Percentiles rank a stretch among this genome's conserved stretches.
Evolutionary conservation across 2,888 invertebrate species (phyloP).

Genomic region (Catocala sponsa): DNA sequence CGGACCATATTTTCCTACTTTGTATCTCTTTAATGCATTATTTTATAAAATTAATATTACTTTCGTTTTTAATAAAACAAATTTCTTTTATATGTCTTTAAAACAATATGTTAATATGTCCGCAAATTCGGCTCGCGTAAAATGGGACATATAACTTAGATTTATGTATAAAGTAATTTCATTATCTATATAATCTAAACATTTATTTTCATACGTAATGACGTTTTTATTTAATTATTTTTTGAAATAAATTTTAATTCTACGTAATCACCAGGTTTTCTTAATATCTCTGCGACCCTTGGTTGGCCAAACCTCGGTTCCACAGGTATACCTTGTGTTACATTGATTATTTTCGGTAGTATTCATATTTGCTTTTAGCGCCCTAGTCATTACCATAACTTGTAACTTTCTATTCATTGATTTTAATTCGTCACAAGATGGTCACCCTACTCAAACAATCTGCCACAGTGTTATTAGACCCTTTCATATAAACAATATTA

Average conservation of each 20-base stretch:
- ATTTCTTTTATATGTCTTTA: background rate
- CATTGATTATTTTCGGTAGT: background rate
- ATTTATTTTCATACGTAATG: constrained; percentile 2
- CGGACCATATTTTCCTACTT: too few relatives aligned
- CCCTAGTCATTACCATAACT: constrained; percentile 12
- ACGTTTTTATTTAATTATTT: too few relatives aligned
- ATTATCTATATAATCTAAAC: constrained; percentile 3
- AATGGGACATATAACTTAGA: background rate
- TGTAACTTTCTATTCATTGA: constrained; percentile 11
- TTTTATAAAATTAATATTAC: too few relatives aligned
- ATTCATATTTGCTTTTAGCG: background rate
- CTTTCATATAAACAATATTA: constrained; percentile 20
- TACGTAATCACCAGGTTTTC: background rate
- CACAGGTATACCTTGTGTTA: background rate
- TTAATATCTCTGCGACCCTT: constrained; percentile 13
- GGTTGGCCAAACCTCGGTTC: constrained; percentile 17
- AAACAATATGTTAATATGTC: background rate
- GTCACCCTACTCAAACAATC: constrained; percentile 19
- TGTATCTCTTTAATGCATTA: too few relatives aligned
- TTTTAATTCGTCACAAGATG: constrained; percentile 21
- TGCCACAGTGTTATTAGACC: constrained; percentile 1
- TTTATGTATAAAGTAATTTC: background rate
- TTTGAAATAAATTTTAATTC: background rate
- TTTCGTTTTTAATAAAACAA: too few relatives aligned
- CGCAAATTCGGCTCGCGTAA: constrained; percentile 14